These are phyloP conservation scores for Holcopasites calliopsidis DNA, from an alignment of 1,140 invertebrate species.

Conservation along the genomic window DNA sequence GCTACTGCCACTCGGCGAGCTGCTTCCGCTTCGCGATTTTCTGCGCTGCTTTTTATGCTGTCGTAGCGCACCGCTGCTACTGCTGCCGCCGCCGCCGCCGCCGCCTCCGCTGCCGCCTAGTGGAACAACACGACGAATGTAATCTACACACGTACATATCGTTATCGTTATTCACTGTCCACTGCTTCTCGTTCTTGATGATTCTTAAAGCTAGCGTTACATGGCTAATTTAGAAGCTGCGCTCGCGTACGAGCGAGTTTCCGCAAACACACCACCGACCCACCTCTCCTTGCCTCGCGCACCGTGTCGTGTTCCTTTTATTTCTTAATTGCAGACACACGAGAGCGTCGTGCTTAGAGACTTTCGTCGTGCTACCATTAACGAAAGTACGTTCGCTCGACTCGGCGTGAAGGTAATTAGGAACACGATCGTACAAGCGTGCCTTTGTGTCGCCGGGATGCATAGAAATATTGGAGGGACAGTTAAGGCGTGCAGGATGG, in stretches of 20 bases:
- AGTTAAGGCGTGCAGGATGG: too few relatives aligned
- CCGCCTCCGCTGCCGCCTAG: constrained; percentile 58
- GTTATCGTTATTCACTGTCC: neutral
- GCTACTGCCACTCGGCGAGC: constrained; percentile 82
- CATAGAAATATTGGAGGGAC: neutral
- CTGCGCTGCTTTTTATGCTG: constrained; percentile 77
- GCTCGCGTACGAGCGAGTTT: neutral
- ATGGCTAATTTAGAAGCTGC: neutral
- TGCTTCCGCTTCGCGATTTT: constrained; percentile 77
- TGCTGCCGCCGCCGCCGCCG: constrained; percentile 57
- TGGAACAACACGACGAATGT: constrained; percentile 41
- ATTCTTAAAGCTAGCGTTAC: neutral
- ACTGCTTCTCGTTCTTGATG: accelerated
- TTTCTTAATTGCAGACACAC: neutral
- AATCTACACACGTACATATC: constrained; percentile 21
- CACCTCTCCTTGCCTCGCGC: neutral
- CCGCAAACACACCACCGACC: neutral
- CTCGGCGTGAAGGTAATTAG: neutral
- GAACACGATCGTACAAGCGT: neutral
- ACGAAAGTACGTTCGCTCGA: neutral
- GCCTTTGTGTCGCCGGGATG: neutral
- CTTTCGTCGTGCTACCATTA: neutral
- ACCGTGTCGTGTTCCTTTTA: neutral
- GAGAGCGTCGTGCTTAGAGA: neutral
- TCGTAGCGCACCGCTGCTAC: constrained; percentile 62